Evolutionary conservation across 2,888 invertebrate species (phyloP).

Genomic region (Heterodera filipjevi): DNA sequence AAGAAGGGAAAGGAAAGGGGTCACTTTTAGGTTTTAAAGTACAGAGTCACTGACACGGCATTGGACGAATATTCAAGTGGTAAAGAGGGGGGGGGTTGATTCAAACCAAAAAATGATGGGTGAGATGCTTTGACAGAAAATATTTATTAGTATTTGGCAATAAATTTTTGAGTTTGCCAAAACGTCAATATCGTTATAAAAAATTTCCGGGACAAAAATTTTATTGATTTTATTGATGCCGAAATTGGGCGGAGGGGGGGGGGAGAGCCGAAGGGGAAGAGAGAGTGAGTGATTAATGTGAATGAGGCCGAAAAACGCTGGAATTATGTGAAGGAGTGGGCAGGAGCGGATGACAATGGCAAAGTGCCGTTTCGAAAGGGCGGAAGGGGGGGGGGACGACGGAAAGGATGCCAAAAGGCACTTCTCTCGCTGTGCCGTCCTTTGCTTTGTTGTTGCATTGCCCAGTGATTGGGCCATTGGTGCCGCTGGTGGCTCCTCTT

Average conservation of each 20-base stretch:
- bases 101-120: too few relatives aligned
- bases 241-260: not conserved
- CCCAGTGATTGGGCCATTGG: not conserved
- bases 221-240: constrained; percentile 4
- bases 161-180: too few relatives aligned
- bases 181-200: too few relatives aligned
- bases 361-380: too few relatives aligned
- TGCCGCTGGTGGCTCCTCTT: not conserved
- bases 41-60: too few relatives aligned
- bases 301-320: constrained; percentile 4
- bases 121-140: too few relatives aligned
- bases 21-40: too few relatives aligned
- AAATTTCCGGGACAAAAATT: not conserved
- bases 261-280: not conserved
- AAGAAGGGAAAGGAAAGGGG: not conserved
- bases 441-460: too few relatives aligned
- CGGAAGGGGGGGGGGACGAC: too few relatives aligned
- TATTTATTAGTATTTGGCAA: too few relatives aligned
- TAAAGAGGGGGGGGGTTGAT: too few relatives aligned
- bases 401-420: not conserved
- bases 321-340: not conserved
- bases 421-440: not conserved
- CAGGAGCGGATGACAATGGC: not conserved
- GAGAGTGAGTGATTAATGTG: not conserved
- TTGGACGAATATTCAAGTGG: too few relatives aligned